Base-by-base conservation (phyloP, 2,888 invertebrate genomes). In the Cantharis lateralis region DNA sequence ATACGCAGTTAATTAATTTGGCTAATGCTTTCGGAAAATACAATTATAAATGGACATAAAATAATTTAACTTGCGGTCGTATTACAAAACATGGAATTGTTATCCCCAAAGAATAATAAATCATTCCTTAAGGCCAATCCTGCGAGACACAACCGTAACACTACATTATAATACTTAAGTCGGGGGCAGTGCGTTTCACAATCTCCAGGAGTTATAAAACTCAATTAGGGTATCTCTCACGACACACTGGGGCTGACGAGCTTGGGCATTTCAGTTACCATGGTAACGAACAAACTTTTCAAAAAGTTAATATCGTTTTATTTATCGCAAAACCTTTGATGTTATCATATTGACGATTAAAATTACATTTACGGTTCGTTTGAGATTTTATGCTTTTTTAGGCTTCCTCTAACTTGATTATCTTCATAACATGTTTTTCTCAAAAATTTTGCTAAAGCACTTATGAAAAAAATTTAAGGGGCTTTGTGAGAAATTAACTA, bases 91-190 rank as follows among this genome's bases (percentile, higher is more conserved):
- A 74, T 74, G 48, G n/a, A 48, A 48, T 48, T n/a, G 26, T 28
- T 71, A 26, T 26, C 75, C 16, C 70, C 15, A 11, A 75, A 68
- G 75, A 71, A 68, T 75, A 75, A 78, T 78, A 78, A 75, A 78
- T 78, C 78, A 78, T 71, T 77, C 76, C 28, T 61, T n/a, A 73
- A 75, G 78, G 75, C 76, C 75, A 80, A 79, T 79, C 80, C 81
- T 73, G 69, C 70, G 81, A 82, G 81, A 81, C 81, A 78, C 69
- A 69, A 66, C 76, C 81, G 81, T 82, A 80, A 82, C 79, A 81
- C 81, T 80, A 79, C 79, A 82, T 83, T 82, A 81, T 80, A 82
- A 82, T 82, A 82, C 80, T 82, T 80, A 82, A 82, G 80, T 78
- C 78, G 69, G 69, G 69, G 75, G 73, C 77, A 78, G 79, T 76